Base-by-base conservation (phyloP, 2,888 invertebrate species). In the Agapostemon virescens region DNA sequence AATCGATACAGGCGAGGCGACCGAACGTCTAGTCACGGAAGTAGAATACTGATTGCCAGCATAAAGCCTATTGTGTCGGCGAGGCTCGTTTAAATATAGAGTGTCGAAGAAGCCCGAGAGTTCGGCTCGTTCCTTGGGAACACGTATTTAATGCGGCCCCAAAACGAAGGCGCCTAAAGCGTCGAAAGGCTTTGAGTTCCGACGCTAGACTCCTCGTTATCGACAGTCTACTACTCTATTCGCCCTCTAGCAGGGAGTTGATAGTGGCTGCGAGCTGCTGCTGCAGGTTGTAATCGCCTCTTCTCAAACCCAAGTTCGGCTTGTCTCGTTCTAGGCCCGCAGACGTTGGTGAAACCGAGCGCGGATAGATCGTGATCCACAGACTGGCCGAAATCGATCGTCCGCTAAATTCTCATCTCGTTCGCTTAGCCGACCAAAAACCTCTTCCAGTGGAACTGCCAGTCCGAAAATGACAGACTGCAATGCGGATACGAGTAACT, bases 11-110 rank as follows among this genome's bases (percentile, higher is more conserved):
- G 82, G 33, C 36, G 83, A 23, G 83, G 84, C 86, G 87, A 77
- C 84, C 83, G 79, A 83, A 85, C 81, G 87, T 84, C 84, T 86
- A 81, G 84, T 86, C 79, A 80, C 84, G 88, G 86, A 89, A 88
- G 86, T 85, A 70, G 84, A 87, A 88, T 89, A 89, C 85, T 80
- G 85, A 88, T 88, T 85, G 86, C 84, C 68, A 45, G 81, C 85
- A 83, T 86, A 87, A 86, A 88, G 87, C 81, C 86, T 82, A 88
- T 87, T 88, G 87, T 86, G 84, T 80, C 81, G 82, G 73, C 26
- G 52, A 33, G 75, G 69, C 80, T 81, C 82, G 86, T 85, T 88
- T 88, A 88, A 88, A 88, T 88, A 85, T 88, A 85, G 85, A 88
- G 78, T 77, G 76, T 63, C 70, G 63, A 58, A 36, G 49, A 36